Evolutionary conservation across 2,888 invertebrate genomes (phyloP).

Genomic region (Leptogaster cylindrica): DNA sequence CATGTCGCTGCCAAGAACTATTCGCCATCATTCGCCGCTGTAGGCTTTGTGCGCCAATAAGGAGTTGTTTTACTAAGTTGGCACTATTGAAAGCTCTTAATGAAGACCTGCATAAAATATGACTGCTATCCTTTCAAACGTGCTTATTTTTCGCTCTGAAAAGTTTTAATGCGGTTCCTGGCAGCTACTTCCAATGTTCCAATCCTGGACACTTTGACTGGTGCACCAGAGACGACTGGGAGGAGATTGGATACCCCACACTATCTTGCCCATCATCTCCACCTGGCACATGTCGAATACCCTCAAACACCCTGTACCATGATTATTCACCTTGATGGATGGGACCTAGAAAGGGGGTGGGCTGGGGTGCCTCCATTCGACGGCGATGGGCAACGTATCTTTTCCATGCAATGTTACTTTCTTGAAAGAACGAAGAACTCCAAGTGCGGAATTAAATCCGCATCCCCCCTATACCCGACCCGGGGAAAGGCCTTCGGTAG

Average conservation of each 20-base stretch:
- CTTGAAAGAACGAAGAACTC: too few species aligned
- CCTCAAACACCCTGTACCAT: conserved; percentile 17
- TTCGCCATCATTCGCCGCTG: conserved; percentile 1
- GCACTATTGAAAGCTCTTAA: conserved; percentile 44
- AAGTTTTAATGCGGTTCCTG: conserved; percentile 29
- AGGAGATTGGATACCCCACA: too few species aligned
- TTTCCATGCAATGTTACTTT: too few species aligned
- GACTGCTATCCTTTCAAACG: conserved; percentile 13
- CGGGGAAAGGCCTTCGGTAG: too few species aligned
- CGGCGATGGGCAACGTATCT: too few species aligned
- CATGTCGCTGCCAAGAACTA: not conserved
- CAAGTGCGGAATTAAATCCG: too few species aligned
- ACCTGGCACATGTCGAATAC: too few species aligned
- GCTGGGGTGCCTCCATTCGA: too few species aligned
- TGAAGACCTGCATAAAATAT: conserved; percentile 46
- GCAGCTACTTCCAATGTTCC: not conserved
- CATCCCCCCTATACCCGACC: too few species aligned
- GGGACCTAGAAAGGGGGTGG: too few species aligned
- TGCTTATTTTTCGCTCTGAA: conserved; percentile 33
- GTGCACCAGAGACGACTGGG: not conserved
- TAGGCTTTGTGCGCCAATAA: conserved; percentile 41
- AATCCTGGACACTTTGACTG: not conserved
- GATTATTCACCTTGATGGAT: conserved; percentile 33
- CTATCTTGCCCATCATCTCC: too few species aligned
- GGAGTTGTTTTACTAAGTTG: conserved; percentile 42